Conservation (phyloP, 1,140 invertebrate genomes). For the Sinonovacula constricta region DNA sequence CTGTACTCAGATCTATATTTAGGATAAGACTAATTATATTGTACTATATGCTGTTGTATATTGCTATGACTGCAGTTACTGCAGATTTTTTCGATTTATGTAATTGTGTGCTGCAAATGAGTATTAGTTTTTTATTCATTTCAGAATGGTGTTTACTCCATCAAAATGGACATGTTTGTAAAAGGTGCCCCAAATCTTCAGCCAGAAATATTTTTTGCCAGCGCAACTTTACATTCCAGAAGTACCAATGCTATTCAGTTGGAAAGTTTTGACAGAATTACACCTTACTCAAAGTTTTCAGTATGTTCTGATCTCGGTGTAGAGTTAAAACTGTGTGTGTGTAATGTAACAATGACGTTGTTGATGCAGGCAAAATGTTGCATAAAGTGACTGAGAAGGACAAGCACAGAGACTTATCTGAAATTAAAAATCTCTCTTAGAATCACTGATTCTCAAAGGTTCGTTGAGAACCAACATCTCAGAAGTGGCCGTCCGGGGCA, state of each 20-base stretch:
- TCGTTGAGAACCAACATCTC: too few relatives aligned
- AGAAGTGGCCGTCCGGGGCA: too few relatives aligned
- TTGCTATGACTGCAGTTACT: not conserved
- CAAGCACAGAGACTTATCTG: too few relatives aligned
- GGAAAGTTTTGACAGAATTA: constrained; percentile 59
- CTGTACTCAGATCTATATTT: too few relatives aligned
- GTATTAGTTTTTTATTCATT: constrained; percentile 32
- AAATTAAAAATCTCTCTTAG: too few relatives aligned
- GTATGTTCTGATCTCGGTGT: constrained; percentile 63
- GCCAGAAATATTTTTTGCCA: constrained; percentile 63
- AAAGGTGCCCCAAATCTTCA: not conserved
- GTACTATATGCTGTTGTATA: too few relatives aligned
- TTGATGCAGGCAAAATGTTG: too few relatives aligned
- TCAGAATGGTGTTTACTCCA: constrained; percentile 47
- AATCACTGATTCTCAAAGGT: too few relatives aligned
- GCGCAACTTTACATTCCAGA: constrained; percentile 32
- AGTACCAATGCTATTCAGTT: constrained; percentile 25
- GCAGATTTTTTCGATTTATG: not conserved
- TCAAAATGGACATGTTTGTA: constrained; percentile 64
- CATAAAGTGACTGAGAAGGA: too few relatives aligned
- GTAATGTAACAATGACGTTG: too few relatives aligned
- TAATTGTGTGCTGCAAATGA: not conserved
- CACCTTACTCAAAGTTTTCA: constrained; percentile 60
- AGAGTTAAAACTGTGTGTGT: constrained; percentile 63
- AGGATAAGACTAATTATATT: too few relatives aligned